Evolutionary conservation across 2,888 invertebrate species (phyloP).

Genomic region (Drosophila engyochracea): DNA sequence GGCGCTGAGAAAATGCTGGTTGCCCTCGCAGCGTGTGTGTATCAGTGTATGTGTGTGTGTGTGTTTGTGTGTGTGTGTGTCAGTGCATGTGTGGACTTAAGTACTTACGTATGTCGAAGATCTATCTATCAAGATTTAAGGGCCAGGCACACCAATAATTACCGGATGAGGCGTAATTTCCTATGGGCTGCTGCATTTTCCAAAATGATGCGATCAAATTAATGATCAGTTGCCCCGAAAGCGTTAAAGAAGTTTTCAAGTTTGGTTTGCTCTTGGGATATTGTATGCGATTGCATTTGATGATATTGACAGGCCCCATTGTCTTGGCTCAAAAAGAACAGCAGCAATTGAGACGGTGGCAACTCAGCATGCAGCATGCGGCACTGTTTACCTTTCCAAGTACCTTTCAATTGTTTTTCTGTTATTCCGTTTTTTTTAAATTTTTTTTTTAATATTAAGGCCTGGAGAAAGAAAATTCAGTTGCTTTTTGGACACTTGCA

Average conservation of each 20-base stretch:
- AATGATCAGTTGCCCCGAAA: conserved; percentile 53
- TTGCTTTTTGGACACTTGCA: conserved; percentile 54
- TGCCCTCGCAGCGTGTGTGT: conserved; percentile 15
- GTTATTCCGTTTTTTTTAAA: conserved; percentile 17
- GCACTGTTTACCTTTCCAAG: conserved; percentile 60
- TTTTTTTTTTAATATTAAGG: conserved; percentile 38
- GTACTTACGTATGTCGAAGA: conserved; percentile 54
- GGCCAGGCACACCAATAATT: conserved; percentile 72
- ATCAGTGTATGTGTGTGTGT: background rate
- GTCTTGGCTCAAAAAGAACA: conserved; percentile 39
- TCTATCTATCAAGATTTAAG: conserved; percentile 73
- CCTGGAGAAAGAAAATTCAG: conserved; percentile 55
- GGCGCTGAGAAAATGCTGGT: conserved; percentile 68
- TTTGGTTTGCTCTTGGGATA: conserved; percentile 8
- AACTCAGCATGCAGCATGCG: conserved; percentile 20
- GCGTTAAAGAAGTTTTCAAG: conserved; percentile 55
- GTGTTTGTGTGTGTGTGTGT: background rate
- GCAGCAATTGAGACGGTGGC: conserved; percentile 47
- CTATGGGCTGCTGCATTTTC: conserved; percentile 67
- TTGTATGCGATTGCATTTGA: conserved; percentile 53
- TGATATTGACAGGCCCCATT: conserved; percentile 52
- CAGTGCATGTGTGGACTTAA: conserved; percentile 15
- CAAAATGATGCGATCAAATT: conserved; percentile 69
- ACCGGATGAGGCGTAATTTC: conserved; percentile 78
- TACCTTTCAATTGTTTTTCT: conserved; percentile 71